phyloP scores from a whole-genome alignment of 2,113 vertebrate species.

The Phocoena sinus region DNA sequence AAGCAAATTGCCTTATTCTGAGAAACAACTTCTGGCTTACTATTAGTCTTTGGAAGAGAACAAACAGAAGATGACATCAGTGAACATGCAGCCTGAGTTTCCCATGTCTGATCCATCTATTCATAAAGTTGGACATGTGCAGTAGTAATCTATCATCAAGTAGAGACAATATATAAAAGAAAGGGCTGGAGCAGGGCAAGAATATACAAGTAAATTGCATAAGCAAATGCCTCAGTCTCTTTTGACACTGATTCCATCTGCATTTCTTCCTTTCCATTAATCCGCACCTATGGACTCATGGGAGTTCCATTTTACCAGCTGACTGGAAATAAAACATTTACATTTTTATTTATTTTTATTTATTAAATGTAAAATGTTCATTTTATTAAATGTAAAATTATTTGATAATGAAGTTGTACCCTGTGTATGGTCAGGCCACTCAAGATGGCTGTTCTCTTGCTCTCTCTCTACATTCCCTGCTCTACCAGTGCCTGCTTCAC shows the following conservation, averaged over 20 bases:
- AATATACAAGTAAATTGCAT: neutral
- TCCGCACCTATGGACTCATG: neutral
- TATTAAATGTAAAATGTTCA: too few relatives aligned
- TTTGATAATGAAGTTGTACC: neutral
- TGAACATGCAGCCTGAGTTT: neutral
- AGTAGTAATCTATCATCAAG: neutral
- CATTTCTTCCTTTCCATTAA: neutral
- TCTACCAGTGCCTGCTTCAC: neutral
- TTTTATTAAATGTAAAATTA: neutral
- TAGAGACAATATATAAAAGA: neutral
- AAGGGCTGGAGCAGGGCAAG: neutral
- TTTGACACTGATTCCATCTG: neutral
- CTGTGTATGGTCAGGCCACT: neutral
- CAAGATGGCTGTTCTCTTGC: neutral
- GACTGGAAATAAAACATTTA: neutral
- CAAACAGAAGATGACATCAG: neutral
- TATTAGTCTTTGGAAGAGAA: neutral
- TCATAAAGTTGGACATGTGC: neutral
- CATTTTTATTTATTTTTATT: too few relatives aligned
- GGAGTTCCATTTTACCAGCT: neutral
- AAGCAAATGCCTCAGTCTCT: neutral
- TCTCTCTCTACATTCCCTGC: neutral
- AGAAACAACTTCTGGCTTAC: neutral
- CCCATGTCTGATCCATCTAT: neutral
- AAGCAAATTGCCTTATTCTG: neutral